Evolutionary conservation across 2,888 invertebrate genomes (phyloP).

Genomic region (Flexamia atlantica): DNA sequence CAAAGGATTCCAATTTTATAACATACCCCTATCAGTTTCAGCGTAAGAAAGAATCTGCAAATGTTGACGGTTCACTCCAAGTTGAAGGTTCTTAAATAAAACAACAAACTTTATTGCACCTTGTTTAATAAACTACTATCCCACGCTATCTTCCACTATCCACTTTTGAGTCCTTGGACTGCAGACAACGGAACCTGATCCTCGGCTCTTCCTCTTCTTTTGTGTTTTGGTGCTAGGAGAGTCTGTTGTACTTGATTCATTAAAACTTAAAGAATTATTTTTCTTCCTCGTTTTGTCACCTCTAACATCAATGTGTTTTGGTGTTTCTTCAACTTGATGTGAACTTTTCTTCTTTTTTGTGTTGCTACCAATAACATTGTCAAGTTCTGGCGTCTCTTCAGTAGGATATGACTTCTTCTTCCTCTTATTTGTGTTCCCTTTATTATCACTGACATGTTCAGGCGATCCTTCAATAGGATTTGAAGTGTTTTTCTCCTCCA

Average conservation of each 20-base stretch:
- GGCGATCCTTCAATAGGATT: neutral
- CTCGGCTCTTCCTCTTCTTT: neutral
- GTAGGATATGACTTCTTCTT: no score
- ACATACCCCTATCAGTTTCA: no score
- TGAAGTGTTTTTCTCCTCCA: neutral
- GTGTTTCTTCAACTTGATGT: neutral
- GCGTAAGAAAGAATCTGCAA: no score
- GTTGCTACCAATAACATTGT: no score
- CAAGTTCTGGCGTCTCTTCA: no score
- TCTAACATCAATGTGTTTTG: neutral
- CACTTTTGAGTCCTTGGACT: conserved; percentile 43
- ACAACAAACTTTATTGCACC: neutral
- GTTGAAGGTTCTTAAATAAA: no score
- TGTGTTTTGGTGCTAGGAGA: neutral
- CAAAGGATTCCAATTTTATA: no score
- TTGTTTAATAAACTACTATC: no score
- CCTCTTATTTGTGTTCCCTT: no score
- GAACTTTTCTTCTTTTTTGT: conserved; percentile 2
- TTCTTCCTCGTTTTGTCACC: neutral
- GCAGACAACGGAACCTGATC: neutral
- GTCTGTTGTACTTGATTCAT: neutral
- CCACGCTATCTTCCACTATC: conserved; percentile 42
- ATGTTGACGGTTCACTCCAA: no score
- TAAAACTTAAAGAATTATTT: neutral
- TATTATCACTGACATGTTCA: no score